A percentile compares a stretch with the other conserved stretches of the same genome.
phyloP scores from a whole-genome alignment of 2,113 vertebrate genomes.

The Suricata suricatta region DNA sequence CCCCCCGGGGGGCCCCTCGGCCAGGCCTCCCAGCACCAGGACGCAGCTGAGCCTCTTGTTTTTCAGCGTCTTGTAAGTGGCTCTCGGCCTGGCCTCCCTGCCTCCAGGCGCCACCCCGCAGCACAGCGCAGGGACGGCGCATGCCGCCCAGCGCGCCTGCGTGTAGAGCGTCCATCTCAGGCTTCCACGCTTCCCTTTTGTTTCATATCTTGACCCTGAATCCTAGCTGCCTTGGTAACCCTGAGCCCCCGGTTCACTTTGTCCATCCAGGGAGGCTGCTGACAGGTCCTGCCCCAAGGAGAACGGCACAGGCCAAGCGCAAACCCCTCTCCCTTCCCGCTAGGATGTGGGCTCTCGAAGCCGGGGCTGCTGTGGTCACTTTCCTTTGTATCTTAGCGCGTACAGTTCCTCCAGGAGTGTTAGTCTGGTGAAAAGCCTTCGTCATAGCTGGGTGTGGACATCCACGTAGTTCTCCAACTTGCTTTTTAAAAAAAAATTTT shows the following conservation, averaged over 20 bases:
- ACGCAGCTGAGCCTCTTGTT: not conserved
- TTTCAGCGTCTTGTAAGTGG: not conserved
- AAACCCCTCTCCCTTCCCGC: not conserved
- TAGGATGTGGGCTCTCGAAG: not conserved
- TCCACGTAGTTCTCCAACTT: not conserved
- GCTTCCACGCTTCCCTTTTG: not conserved
- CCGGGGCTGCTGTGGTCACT: not conserved
- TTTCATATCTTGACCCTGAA: not conserved
- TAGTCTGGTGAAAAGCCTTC: not conserved
- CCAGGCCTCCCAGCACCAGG: not conserved
- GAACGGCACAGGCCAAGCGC: no score
- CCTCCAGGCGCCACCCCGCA: not conserved
- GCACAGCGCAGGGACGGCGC: not conserved
- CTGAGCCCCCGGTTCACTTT: not conserved
- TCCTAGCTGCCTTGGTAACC: not conserved
- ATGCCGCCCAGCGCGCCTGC: no score
- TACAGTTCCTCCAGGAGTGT: not conserved
- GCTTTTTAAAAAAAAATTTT: no score
- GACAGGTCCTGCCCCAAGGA: not conserved
- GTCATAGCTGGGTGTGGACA: not conserved
- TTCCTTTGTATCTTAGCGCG: not conserved
- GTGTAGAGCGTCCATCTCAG: rapidly evolving
- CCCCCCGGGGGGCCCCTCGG: not conserved
- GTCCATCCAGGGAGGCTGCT: not conserved
- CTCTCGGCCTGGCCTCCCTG: not conserved